Conservation (phyloP, 2,888 invertebrate genomes). For the Opisthograptis luteolata region DNA sequence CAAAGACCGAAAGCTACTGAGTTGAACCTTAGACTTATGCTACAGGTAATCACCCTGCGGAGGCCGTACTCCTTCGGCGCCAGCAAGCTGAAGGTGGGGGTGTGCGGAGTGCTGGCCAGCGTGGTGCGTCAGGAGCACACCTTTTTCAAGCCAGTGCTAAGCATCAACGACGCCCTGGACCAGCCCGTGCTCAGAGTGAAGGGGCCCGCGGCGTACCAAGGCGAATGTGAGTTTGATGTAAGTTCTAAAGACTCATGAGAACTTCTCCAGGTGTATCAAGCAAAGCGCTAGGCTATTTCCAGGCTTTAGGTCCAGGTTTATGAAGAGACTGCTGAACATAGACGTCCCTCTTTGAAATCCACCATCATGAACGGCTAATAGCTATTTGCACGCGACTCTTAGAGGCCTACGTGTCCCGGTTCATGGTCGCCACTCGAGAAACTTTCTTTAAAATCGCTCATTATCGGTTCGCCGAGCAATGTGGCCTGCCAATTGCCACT, state of each 20-base stretch:
- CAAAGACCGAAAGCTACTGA: not conserved
- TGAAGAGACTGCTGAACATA: too few relatives aligned
- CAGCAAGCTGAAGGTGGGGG: conserved; percentile 58
- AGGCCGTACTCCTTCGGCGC: conserved; percentile 56
- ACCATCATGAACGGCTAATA: too few relatives aligned
- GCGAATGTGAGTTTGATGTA: conserved; percentile 52
- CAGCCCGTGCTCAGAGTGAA: conserved; percentile 52
- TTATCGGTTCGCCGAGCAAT: too few relatives aligned
- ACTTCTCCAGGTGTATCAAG: too few relatives aligned
- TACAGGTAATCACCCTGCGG: conserved; percentile 56
- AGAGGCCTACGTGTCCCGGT: too few relatives aligned
- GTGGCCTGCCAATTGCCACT: too few relatives aligned
- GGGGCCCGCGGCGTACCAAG: conserved; percentile 47
- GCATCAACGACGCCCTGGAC: conserved; percentile 52
- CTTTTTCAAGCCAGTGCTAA: conserved; percentile 57
- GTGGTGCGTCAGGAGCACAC: conserved; percentile 58
- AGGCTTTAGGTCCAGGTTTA: not conserved
- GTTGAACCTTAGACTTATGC: not conserved
- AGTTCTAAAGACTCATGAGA: too few relatives aligned
- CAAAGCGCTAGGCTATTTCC: too few relatives aligned
- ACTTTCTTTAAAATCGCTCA: too few relatives aligned
- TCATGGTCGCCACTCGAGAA: too few relatives aligned
- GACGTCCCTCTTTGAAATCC: too few relatives aligned
- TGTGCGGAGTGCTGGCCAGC: conserved; percentile 49
- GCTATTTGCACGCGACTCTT: too few relatives aligned